Conservation (phyloP, 2,113 vertebrate genomes). For the Albula glossodonta region DNA sequence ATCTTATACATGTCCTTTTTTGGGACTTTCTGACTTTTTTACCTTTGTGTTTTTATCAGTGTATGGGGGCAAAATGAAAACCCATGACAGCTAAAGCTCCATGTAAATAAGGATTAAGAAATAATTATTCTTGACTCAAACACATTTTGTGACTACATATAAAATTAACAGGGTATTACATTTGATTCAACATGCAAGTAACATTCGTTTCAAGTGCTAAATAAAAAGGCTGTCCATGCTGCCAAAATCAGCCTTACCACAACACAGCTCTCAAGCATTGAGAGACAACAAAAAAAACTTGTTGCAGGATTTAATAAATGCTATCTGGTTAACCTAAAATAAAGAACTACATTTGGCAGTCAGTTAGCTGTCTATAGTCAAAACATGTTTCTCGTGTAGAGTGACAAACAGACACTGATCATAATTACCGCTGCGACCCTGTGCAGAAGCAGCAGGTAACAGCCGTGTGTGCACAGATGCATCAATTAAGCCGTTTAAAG, state of each 20-base stretch:
- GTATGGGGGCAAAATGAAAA: too few species aligned
- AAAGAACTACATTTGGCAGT: neutral
- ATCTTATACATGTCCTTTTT: too few species aligned
- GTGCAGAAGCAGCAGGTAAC: neutral
- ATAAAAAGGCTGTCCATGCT: neutral
- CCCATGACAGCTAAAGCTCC: too few species aligned
- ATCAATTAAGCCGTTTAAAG: constrained; percentile 25
- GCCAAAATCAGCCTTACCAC: constrained; percentile 12
- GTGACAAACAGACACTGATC: neutral
- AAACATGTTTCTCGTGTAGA: neutral
- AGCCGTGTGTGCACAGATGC: neutral
- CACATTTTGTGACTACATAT: neutral
- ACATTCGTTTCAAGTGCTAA: neutral
- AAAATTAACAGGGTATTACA: neutral
- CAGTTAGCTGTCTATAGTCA: neutral
- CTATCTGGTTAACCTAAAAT: neutral
- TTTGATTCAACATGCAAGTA: neutral
- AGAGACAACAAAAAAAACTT: neutral
- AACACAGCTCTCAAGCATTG: neutral
- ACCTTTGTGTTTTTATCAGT: neutral
- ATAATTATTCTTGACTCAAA: too few species aligned
- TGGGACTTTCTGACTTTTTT: too few species aligned
- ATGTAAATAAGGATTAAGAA: too few species aligned
- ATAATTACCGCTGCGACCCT: neutral
- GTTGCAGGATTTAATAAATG: neutral